Evolutionary conservation across 2,113 vertebrate species (phyloP).

Genomic region (Chlorodrepanis virens): DNA sequence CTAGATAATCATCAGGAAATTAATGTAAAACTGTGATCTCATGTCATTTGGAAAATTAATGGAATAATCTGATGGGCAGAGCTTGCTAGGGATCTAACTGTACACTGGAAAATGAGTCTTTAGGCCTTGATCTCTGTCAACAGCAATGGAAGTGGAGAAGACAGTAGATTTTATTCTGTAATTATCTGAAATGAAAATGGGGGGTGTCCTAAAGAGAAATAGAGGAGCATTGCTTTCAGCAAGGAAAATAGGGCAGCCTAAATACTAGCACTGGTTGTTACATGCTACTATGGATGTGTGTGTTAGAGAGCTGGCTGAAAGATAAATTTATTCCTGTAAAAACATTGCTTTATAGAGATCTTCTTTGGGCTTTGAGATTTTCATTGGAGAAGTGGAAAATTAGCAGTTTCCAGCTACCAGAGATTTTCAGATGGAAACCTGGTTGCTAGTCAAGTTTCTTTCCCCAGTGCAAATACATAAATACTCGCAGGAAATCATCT

Average conservation of each 20-base stretch:
- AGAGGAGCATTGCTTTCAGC: not conserved
- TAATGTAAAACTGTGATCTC: constrained; percentile 19
- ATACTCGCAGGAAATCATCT: not conserved
- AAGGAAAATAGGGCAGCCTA: not conserved
- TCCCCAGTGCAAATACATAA: not conserved
- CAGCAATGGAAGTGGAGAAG: not conserved
- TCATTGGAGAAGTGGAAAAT: not conserved
- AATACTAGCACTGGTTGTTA: not conserved
- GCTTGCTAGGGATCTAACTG: not conserved
- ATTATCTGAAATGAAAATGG: not conserved
- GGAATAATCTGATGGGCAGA: constrained; percentile 28
- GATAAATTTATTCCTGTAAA: not conserved
- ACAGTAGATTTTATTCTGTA: not conserved
- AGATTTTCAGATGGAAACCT: not conserved
- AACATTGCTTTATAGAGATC: not conserved
- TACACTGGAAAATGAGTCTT: not conserved
- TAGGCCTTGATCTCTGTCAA: not conserved
- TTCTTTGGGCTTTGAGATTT: not conserved
- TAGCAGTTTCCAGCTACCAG: not conserved
- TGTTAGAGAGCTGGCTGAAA: not conserved
- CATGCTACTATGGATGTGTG: not conserved
- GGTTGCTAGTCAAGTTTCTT: not conserved
- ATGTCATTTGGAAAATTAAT: constrained; percentile 16
- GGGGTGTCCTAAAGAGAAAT: not conserved
- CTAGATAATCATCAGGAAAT: constrained; percentile 15